Percentiles rank a stretch among this genome's conserved stretches.
phyloP scores from a whole-genome alignment of 2,797 vertebrate genomes.

The Lithobates sylvaticus region DNA sequence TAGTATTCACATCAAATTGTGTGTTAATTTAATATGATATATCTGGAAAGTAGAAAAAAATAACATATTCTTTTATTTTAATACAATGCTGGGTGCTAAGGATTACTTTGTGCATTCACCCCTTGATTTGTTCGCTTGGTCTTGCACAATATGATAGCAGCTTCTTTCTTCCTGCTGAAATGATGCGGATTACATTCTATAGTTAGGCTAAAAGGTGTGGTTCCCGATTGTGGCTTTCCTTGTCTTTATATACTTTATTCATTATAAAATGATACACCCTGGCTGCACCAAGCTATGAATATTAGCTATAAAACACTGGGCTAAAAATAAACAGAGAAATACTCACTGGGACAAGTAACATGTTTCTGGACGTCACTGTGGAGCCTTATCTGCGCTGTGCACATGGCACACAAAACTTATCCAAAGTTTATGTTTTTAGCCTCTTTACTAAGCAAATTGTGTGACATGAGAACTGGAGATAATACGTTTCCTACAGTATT shows the following conservation, averaged over 20 bases:
- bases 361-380: background rate
- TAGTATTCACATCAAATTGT: too few species aligned
- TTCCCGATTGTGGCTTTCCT: background rate
- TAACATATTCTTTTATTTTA: too few species aligned
- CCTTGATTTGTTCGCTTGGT: too few species aligned
- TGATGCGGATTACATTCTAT: background rate
- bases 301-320: background rate
- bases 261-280: background rate
- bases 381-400: background rate
- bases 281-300: background rate
- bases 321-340: background rate
- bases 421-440: background rate
- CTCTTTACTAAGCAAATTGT: background rate
- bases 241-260: background rate
- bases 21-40: too few species aligned
- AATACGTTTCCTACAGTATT: too few species aligned
- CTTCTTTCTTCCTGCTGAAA: too few species aligned
- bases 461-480: background rate
- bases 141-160: too few species aligned
- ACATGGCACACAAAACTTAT: conserved; percentile 15
- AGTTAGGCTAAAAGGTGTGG: background rate
- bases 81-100: too few species aligned
- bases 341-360: background rate
- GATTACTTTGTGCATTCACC: too few species aligned
- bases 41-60: too few species aligned